These are phyloP conservation scores for Pemphredon lugubris DNA, from an alignment of 2,888 invertebrate species.

Conservation along the genomic window DNA sequence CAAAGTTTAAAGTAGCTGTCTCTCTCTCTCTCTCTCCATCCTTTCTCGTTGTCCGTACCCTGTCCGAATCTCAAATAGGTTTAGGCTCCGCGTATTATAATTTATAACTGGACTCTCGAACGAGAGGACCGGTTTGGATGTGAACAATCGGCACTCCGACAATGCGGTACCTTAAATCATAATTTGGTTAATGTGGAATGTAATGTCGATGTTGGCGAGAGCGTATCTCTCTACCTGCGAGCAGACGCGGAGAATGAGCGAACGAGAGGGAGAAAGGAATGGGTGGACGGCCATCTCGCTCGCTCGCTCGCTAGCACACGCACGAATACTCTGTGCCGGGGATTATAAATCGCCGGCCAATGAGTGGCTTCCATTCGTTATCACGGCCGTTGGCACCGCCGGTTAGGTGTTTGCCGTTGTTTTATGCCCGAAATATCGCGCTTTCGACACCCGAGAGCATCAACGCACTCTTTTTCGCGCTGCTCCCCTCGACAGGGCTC, in stretches of 20 bases:
- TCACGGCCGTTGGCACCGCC: slow-evolving; percentile 73
- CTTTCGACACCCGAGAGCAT: slow-evolving; percentile 3
- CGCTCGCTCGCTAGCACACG: slow-evolving; percentile 22
- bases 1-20: too few relatives aligned
- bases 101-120: slow-evolving; percentile 73
- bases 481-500: background rate
- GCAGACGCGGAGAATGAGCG: slow-evolving; percentile 30
- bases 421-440: slow-evolving; percentile 60
- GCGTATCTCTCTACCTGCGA: slow-evolving; percentile 59
- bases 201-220: slow-evolving; percentile 78
- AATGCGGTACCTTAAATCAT: slow-evolving; percentile 80
- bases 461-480: background rate
- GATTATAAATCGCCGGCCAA: slow-evolving; percentile 79
- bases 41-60: too few relatives aligned
- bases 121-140: slow-evolving; percentile 77
- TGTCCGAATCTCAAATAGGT: too few relatives aligned
- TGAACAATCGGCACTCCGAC: slow-evolving; percentile 78
- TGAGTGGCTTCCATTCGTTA: slow-evolving; percentile 79
- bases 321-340: slow-evolving; percentile 63
- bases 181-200: slow-evolving; percentile 81
- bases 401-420: slow-evolving; percentile 64
- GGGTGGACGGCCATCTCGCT: slow-evolving; percentile 21
- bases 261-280: slow-evolving; percentile 55
- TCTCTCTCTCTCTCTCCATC: too few relatives aligned
- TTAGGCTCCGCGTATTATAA: slow-evolving; percentile 70